A percentile compares a stretch with the other conserved stretches of the same genome.
Evolutionary conservation across 2,113 vertebrate species (phyloP).

Genomic region (Prunella fulvescens): DNA sequence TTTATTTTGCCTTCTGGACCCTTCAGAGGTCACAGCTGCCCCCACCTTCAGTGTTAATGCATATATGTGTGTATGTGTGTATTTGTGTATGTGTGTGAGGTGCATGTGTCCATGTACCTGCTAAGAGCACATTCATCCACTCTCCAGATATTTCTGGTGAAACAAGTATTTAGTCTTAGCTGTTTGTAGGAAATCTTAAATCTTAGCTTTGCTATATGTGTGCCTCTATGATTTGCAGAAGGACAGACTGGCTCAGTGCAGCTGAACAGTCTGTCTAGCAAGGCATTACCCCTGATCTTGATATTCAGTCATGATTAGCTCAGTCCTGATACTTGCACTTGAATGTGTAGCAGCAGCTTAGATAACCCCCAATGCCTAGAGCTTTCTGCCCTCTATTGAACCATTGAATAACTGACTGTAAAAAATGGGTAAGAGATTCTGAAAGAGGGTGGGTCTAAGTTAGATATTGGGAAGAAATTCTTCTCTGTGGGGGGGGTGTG

Average conservation of each 20-base stretch:
- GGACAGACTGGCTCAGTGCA: neutral
- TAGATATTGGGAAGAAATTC: neutral
- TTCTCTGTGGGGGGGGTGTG: rapidly evolving
- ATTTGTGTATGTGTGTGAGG: neutral
- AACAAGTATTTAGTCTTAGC: neutral
- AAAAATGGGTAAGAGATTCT: neutral
- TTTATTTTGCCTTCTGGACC: neutral
- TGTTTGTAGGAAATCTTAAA: neutral
- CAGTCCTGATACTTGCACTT: neutral
- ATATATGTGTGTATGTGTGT: neutral
- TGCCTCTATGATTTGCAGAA: neutral
- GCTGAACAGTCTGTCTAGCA: neutral
- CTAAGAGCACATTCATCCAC: neutral
- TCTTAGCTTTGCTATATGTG: neutral
- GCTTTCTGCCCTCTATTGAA: neutral
- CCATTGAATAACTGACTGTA: rapidly evolving
- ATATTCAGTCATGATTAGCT: neutral
- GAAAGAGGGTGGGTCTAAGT: neutral
- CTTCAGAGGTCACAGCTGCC: neutral
- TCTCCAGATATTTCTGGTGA: neutral
- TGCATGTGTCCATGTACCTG: neutral
- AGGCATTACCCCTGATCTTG: rapidly evolving
- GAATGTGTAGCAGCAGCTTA: neutral
- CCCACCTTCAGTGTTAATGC: neutral
- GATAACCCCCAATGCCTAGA: neutral